These are phyloP conservation scores for Eciton burchellii DNA, from an alignment of 1,140 invertebrate species.

Conservation along the genomic window DNA sequence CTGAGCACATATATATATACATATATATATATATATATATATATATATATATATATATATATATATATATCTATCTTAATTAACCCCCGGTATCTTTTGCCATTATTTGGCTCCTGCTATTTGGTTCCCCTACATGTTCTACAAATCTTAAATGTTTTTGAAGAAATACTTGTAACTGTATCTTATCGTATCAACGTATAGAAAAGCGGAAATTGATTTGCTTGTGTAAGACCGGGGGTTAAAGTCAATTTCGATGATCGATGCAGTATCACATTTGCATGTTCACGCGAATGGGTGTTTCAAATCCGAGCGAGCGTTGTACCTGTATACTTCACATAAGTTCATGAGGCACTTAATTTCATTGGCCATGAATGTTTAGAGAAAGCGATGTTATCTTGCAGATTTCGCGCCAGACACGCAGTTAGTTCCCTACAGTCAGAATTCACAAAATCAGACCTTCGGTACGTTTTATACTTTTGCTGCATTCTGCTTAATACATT, in stretches of 20 bases:
- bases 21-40: no score
- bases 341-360: constrained; percentile 41
- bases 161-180: neutral
- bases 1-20: constrained; percentile 46
- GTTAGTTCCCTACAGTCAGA: constrained; percentile 74
- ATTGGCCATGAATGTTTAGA: constrained; percentile 50
- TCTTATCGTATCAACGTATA: neutral
- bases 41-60: no score
- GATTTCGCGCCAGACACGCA: constrained; percentile 70
- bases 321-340: constrained; percentile 12
- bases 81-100: constrained; percentile 45
- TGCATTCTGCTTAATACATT: constrained; percentile 27
- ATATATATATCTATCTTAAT: constrained; percentile 7
- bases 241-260: constrained; percentile 28
- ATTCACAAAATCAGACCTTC: constrained; percentile 73
- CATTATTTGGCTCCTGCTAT: neutral
- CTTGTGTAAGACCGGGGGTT: constrained; percentile 38
- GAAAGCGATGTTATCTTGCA: constrained; percentile 60
- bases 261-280: constrained; percentile 55
- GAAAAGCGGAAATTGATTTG: neutral
- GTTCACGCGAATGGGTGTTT: constrained; percentile 65
- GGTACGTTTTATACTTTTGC: constrained; percentile 66
- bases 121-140: neutral
- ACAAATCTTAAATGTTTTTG: neutral
- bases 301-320: constrained; percentile 59